Evolutionary conservation across 35 echinoderm and acorn worm species (phyloP), one percentile per base, ranked within the genome.

Genomic region (Apostichopus parvimensis): DNA sequence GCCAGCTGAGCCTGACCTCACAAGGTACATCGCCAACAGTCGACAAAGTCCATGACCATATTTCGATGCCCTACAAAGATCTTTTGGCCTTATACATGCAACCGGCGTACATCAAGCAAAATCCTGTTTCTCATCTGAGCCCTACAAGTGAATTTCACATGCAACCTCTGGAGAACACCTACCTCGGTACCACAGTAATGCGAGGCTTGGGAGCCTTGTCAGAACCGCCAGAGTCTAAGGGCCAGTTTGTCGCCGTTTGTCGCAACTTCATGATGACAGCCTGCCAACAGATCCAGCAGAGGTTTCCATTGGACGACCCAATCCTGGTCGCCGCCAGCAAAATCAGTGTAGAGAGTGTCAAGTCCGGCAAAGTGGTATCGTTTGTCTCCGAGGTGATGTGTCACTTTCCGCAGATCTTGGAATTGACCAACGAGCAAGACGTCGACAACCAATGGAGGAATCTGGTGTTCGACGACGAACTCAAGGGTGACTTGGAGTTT

Each of bases 241-340:
- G 79, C 14, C 79, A 82, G 9, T 82, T 82, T 82, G 79, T 82
- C 11, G 79, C 79, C 4, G 79, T 82, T 14, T 82, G 79, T 9
- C 79, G 79, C 15, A 82, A 82, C 79, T 82, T 82, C 18, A 57
- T 57, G 45, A 82, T 82, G 79, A 82, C 79, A 82, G 79, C 79
- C 6, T 82, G 79, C 79, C 79, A 82, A 57, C 79, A 82, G 79
- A 82, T 82, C 79, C 79, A 82, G 55, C 79, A 82, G n/a, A 82
- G 79, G 79, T 82, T 82, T 57, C 79, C 79, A 1, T 9, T 82
- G 14, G 79, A 82, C 45, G 79, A 82, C 79, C 79, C 79, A 14
- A 82, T 82, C 79, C 79, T 82, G 6, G 55, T 57, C 45, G 79
- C 79, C 45, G 79, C 79, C 79, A 82, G 79, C 55, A 82, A 82